Evolutionary conservation across 1,140 invertebrate genomes (phyloP), one percentile per base, ranked within the genome.

Genomic region (Macrosteles quadrilineatus): DNA sequence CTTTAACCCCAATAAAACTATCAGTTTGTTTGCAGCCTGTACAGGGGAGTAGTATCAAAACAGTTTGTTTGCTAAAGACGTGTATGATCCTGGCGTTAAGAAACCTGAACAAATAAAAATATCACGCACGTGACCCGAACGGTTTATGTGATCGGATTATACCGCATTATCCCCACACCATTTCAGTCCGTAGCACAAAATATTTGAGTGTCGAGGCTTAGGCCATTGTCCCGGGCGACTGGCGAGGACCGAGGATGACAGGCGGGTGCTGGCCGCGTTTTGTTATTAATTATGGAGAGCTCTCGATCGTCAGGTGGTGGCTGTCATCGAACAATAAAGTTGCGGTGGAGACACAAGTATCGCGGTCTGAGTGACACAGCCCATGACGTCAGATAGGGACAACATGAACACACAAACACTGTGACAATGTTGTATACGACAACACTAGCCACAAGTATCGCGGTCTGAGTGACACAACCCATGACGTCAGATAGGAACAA

Each of bases 221-320:
- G 47, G 4, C 4, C n/a, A 50, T 50, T 50, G 47, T 50, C 47
- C n/a, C 6, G 14, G 47, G 47, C 32, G 32, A 4, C 32, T 36
- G 4, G 32, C 32, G n/a, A n/a, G n/a, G n/a, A n/a, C 36, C 17
- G 6, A 21, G 21, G 6, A 50, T 50, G 47, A 50, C 47, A 50
- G 47, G 47, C 47, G 47, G 47, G n/a, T 19, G 47, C 14, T 50
- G 47, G 21, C n/a, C 47, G 32, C 4, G 47, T 50, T 50, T 50
- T 50, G 47, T 50, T 50, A 50, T 50, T 50, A 50, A 50, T 50
- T 50, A 50, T 50, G 47, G 47, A 50, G 47, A 21, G 47, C 47
- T n/a, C 47, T 50, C 47, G 47, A 50, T 50, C 47, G 47, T 50
- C 47, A 50, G 47, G 47, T 19, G 47, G 47, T 50, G n/a, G 47